These are phyloP conservation scores for Channa argus DNA, from an alignment of 2,113 vertebrate species.

Conservation along the genomic window DNA sequence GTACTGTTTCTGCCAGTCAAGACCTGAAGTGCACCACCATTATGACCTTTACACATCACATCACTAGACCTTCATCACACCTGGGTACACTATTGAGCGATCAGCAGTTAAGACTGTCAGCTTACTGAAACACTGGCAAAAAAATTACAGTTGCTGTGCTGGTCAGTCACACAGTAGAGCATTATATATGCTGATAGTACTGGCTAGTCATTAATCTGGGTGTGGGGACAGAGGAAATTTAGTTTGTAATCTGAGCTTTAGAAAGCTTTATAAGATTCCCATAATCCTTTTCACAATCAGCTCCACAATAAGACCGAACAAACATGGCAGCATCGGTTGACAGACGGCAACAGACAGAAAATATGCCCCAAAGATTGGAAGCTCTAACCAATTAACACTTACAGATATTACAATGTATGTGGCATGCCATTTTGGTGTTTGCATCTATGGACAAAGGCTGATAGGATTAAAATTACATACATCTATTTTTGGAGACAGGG, in stretches of 20 bases:
- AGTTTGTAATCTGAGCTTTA: conserved; percentile 32
- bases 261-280: conserved; percentile 51
- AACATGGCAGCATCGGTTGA: not conserved
- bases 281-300: conserved; percentile 63
- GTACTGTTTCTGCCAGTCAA: conserved; percentile 3
- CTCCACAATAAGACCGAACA: conserved; percentile 11
- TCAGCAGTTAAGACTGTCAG: not conserved
- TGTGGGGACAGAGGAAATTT: conserved; percentile 50
- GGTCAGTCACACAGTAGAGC: conserved; percentile 25
- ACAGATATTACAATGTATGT: not conserved
- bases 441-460: not conserved
- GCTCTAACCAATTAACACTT: not conserved
- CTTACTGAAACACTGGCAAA: conserved; percentile 1
- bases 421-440: not conserved
- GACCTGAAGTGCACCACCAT: not conserved
- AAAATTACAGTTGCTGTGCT: not conserved
- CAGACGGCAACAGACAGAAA: not conserved
- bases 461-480: not conserved
- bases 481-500: not conserved
- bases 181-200: conserved; percentile 57
- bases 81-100: conserved; percentile 3
- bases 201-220: conserved; percentile 60
- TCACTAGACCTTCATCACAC: not conserved
- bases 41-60: conserved; percentile 29
- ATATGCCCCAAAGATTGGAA: not conserved